Evolutionary conservation across 1,140 invertebrate genomes (phyloP).

Genomic region (Drosophila arawakana): DNA sequence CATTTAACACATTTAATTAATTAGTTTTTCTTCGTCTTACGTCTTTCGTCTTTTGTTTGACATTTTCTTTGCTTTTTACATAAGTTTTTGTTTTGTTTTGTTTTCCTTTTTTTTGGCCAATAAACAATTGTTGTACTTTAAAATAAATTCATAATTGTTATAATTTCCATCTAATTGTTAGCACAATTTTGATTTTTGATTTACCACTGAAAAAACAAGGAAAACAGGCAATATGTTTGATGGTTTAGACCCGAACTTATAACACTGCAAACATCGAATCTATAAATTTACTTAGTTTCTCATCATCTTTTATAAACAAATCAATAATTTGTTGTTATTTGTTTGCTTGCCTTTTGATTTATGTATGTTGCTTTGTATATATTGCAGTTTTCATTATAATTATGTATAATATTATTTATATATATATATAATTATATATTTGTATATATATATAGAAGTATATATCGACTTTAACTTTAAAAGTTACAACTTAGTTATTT

Average conservation of each 20-base stretch:
- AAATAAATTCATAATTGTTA: slow-evolving; percentile 75
- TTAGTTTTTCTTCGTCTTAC: slow-evolving; percentile 40
- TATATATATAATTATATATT: slow-evolving; percentile 57
- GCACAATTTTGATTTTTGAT: slow-evolving; percentile 69
- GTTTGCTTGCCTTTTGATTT: slow-evolving; percentile 64
- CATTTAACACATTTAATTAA: slow-evolving; percentile 64
- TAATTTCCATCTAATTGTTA: slow-evolving; percentile 67
- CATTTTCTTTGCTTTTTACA: slow-evolving; percentile 36
- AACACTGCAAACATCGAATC: slow-evolving; percentile 41
- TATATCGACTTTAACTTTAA: slow-evolving; percentile 74
- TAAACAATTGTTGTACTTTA: slow-evolving; percentile 79
- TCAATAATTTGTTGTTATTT: slow-evolving; percentile 14
- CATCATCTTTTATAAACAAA: slow-evolving; percentile 12
- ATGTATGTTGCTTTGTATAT: slow-evolving; percentile 77
- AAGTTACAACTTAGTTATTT: slow-evolving; percentile 78
- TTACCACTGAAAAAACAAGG: slow-evolving; percentile 18
- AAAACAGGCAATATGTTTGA: slow-evolving; percentile 13
- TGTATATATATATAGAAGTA: slow-evolving; percentile 46
- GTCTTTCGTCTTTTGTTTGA: slow-evolving; percentile 24
- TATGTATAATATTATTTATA: slow-evolving; percentile 64
- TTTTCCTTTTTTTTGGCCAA: slow-evolving; percentile 72
- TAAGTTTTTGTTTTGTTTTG: slow-evolving; percentile 11
- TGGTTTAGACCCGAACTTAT: slow-evolving; percentile 12
- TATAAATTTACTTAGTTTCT: not conserved
- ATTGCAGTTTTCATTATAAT: slow-evolving; percentile 71